Evolutionary conservation across 2,888 invertebrate species (phyloP), one percentile per base, ranked within the genome.

Genomic region (Netelia inedita): DNA sequence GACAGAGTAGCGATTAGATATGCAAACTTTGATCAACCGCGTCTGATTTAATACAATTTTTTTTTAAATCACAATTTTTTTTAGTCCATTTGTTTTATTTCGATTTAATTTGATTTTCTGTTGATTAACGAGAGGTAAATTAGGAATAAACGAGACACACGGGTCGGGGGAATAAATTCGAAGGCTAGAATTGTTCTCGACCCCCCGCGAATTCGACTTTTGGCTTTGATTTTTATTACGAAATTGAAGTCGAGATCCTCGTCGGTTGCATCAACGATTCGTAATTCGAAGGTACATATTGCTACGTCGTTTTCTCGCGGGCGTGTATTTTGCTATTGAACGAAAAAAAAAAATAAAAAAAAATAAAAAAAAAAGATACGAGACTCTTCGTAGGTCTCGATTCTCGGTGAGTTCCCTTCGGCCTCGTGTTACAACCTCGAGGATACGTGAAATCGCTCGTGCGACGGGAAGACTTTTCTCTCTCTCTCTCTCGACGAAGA

Each of bases 401-500:
- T 74, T 76, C 75, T 66, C 83, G 21, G 61, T 66, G 55, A 43
- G 75, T 75, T 78, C 79, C 66, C 80, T 73, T 80, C 83, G 66
- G 81, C 82, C 79, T 86, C 86, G 78, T 79, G 63, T 85, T 86
- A 84, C 85, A 83, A 66, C 74, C 78, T 74, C 74, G 75, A 28
- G 28, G 28, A 28, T 28, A 28, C 28, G 28, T 28, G 28, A 28
- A 66, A 75, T 75, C 55, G 65, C 75, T 75, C 85, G 85, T 81
- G 85, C 83, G 83, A 83, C 55, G 19, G 59, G 28, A 28, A 28
- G 28, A 72, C 5, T 55, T 55, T 19, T 55, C n/a, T 57, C 16
- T 57, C 53, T 72, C 63, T 41, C 5, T 35, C 35, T 55, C 28
- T 55, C 11, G 59, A 11, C 14, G 59, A 66, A 6, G 43, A 53